These are phyloP conservation scores for Nicator chloris DNA, from an alignment of 2,113 vertebrate species.

Conservation along the genomic window DNA sequence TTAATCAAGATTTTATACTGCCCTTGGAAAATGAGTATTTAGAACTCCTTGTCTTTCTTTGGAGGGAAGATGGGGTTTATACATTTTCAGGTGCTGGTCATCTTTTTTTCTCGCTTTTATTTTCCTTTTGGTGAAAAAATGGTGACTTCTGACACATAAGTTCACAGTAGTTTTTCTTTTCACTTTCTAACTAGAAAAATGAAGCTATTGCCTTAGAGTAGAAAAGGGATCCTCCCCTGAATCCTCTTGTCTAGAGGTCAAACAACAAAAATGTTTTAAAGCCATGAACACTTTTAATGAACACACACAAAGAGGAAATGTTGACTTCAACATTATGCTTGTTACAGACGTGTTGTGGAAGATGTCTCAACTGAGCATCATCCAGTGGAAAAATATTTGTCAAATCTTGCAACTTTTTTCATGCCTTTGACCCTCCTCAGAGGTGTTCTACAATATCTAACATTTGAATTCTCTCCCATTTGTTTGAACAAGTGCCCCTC, in stretches of 20 bases:
- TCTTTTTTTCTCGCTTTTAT: background rate
- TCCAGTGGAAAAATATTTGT: background rate
- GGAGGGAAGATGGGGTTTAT: background rate
- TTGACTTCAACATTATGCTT: background rate
- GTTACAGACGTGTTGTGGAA: background rate
- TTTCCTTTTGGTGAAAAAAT: background rate
- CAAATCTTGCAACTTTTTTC: background rate
- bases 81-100: background rate
- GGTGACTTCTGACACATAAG: background rate
- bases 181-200: background rate
- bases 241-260: background rate
- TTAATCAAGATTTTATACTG: background rate
- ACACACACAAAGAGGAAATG: background rate
- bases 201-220: background rate
- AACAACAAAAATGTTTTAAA: slow-evolving; percentile 15
- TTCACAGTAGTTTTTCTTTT: background rate
- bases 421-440: background rate
- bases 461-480: background rate
- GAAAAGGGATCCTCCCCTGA: background rate
- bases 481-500: background rate
- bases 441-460: background rate
- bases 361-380: background rate
- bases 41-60: background rate
- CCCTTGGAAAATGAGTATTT: background rate
- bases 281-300: background rate